These are phyloP conservation scores for Drosophila seclusa DNA, from an alignment of 2,888 invertebrate genomes.

Conservation along the genomic window DNA sequence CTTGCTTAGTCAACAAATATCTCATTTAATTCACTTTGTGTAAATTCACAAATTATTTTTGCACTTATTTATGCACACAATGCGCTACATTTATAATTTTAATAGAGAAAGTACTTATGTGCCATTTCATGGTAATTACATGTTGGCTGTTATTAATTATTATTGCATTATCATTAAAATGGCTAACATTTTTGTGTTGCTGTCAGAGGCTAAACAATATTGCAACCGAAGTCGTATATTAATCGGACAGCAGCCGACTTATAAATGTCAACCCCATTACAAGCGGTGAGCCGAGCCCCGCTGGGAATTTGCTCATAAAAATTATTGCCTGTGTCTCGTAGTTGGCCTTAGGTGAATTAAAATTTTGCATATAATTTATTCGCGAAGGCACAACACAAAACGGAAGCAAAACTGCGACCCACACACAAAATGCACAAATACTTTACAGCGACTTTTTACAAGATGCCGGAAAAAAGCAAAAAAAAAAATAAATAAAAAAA, in stretches of 20 bases:
- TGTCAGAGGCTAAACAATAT: conserved; percentile 12
- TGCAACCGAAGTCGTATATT: conserved; percentile 33
- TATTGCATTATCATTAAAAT: conserved; percentile 25
- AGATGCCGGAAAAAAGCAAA: conserved; percentile 4
- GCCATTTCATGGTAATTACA: background rate
- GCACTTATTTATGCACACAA: background rate
- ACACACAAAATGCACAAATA: conserved; percentile 43
- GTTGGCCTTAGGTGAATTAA: conserved; percentile 63
- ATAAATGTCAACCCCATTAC: conserved; percentile 43
- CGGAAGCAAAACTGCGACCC: conserved; percentile 22
- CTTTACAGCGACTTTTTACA: conserved; percentile 31
- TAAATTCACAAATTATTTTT: background rate
- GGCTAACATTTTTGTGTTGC: background rate
- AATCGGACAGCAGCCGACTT: conserved; percentile 25
- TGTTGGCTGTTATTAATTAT: conserved; percentile 3
- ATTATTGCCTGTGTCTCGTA: conserved; percentile 47
- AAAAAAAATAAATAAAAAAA: background rate
- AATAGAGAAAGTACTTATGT: background rate
- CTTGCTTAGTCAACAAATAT: background rate
- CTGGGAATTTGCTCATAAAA: conserved; percentile 54
- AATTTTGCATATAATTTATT: conserved; percentile 72
- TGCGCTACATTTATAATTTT: background rate
- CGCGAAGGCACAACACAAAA: conserved; percentile 49
- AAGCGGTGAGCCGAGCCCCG: conserved; percentile 18
- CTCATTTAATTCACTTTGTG: background rate